Evolutionary conservation across 2,113 vertebrate species (phyloP).

Genomic region (Tetrao urogallus): DNA sequence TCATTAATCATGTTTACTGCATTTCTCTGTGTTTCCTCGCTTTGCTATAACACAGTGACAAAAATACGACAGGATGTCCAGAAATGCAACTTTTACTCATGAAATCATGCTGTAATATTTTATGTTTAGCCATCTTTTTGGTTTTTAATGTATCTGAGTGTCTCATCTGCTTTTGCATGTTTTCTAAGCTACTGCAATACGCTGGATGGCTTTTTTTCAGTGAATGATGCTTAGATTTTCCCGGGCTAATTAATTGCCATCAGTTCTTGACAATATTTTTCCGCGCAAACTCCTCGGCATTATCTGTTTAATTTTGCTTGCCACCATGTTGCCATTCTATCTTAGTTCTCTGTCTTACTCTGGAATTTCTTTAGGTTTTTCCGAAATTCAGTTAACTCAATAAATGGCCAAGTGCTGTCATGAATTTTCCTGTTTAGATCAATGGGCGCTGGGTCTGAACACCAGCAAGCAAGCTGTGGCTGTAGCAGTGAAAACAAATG

Average conservation of each 20-base stretch:
- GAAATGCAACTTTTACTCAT: neutral
- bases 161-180: neutral
- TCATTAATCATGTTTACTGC: slow-evolving; percentile 4
- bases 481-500: neutral
- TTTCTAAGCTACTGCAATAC: neutral
- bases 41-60: neutral
- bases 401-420: fast-evolving
- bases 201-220: neutral
- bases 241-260: neutral
- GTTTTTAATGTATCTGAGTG: neutral
- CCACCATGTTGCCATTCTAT: neutral
- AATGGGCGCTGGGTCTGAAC: neutral
- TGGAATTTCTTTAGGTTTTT: slow-evolving; percentile 26
- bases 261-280: slow-evolving; percentile 10
- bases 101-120: neutral
- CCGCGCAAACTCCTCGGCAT: neutral
- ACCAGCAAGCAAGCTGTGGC: neutral
- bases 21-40: neutral
- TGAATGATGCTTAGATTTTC: neutral
- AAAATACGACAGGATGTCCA: neutral
- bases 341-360: neutral
- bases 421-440: neutral
- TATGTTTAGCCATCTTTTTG: neutral
- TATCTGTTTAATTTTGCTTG: neutral
- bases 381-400: neutral